phyloP scores from a whole-genome alignment of 1,140 invertebrate genomes.

The Pachyrhynchus sulphureomaculatus region DNA sequence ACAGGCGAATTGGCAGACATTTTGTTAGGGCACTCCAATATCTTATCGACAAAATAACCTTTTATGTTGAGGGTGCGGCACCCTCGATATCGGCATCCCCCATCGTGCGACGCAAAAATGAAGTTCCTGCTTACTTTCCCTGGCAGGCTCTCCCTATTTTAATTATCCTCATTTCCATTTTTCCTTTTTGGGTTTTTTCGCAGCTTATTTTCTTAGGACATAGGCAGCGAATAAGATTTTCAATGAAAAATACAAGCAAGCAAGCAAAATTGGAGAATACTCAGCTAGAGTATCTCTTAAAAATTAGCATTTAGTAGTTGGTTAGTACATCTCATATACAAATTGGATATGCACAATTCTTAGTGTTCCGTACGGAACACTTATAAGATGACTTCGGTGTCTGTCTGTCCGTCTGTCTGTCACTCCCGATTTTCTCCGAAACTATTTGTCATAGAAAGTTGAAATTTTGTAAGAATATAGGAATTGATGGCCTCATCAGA shows the following conservation, averaged over 20 bases:
- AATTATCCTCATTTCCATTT: conserved; percentile 37
- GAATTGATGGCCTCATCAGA: too few relatives aligned
- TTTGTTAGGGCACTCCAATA: conserved; percentile 8
- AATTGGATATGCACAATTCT: too few relatives aligned
- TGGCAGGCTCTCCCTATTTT: conserved; percentile 24
- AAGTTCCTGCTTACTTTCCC: conserved; percentile 20
- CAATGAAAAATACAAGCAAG: neutral
- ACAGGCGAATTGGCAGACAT: conserved; percentile 5
- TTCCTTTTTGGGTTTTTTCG: conserved; percentile 20
- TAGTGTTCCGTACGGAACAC: too few relatives aligned
- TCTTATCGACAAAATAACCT: conserved; percentile 19
- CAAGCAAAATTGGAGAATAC: too few relatives aligned
- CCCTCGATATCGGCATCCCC: conserved; percentile 5
- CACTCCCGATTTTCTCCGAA: too few relatives aligned
- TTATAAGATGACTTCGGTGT: too few relatives aligned
- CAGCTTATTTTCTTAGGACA: conserved; percentile 13
- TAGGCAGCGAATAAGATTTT: neutral
- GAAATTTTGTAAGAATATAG: too few relatives aligned
- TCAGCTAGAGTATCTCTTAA: too few relatives aligned
- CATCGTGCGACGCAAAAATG: conserved; percentile 14
- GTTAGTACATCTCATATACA: too few relatives aligned
- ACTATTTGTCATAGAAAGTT: too few relatives aligned
- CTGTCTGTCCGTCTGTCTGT: too few relatives aligned
- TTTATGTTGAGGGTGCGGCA: conserved; percentile 11
- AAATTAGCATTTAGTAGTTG: too few relatives aligned